A percentile compares a stretch with the other conserved stretches of the same genome.
phyloP scores from a whole-genome alignment of 2,888 invertebrate species.

The Hymenopus coronatus region DNA sequence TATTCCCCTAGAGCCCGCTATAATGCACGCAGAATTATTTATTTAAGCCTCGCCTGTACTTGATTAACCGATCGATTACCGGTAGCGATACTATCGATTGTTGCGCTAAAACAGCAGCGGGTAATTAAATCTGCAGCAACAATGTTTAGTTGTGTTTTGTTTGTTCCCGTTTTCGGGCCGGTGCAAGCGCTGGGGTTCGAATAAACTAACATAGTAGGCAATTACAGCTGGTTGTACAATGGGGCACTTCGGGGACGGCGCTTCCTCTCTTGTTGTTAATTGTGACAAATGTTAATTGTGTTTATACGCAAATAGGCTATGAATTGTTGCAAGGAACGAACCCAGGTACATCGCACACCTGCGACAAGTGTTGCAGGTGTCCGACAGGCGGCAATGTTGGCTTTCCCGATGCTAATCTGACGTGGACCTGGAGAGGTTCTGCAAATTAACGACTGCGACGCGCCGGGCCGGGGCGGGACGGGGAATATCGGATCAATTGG shows the following conservation, averaged over 20 bases:
- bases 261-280: not conserved
- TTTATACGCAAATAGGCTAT: not conserved
- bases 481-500: not conserved
- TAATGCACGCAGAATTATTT: not conserved
- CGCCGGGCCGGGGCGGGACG: not conserved
- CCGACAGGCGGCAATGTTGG: not conserved
- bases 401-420: not conserved
- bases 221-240: not conserved
- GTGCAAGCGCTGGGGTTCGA: not conserved
- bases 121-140: not conserved
- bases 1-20: not conserved
- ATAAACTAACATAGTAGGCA: not conserved
- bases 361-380: not conserved
- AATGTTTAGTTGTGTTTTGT: not conserved
- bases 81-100: not conserved
- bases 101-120: not conserved
- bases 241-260: not conserved
- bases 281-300: not conserved
- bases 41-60: not conserved
- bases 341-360: not conserved
- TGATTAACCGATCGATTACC: not conserved
- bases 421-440: not conserved
- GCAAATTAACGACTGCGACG: not conserved
- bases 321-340: not conserved
- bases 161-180: not conserved